A percentile compares a stretch with the other conserved stretches of the same genome.
phyloP scores from a whole-genome alignment of 2,797 vertebrate species.

The Halcyon chelicuti region DNA sequence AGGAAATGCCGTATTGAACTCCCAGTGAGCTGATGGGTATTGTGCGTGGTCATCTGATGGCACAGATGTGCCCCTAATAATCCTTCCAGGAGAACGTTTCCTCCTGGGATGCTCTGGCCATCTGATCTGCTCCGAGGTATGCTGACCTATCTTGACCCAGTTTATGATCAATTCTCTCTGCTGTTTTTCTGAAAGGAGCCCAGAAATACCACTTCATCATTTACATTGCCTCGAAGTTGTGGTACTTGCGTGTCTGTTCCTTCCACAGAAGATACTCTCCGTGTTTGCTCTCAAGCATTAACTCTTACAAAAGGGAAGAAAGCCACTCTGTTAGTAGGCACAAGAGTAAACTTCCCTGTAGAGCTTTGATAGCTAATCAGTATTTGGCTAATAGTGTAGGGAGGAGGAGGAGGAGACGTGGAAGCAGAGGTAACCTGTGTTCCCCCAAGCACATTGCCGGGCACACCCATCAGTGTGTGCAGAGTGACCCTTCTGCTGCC shows the following conservation, averaged over 20 bases:
- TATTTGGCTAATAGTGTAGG: neutral
- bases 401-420: neutral
- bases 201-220: constrained; percentile 37
- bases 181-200: constrained; percentile 21
- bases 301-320: neutral
- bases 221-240: constrained; percentile 36
- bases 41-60: constrained; percentile 58
- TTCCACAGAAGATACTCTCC: neutral
- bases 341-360: neutral
- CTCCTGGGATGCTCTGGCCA: constrained; percentile 64
- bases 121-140: constrained; percentile 69
- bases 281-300: neutral
- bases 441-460: neutral
- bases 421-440: neutral
- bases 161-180: constrained; percentile 65
- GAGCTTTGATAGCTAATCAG: neutral
- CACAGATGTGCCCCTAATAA: constrained; percentile 71
- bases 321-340: neutral
- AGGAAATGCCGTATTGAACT: constrained; percentile 67
- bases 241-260: neutral
- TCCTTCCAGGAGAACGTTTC: constrained; percentile 62
- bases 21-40: constrained; percentile 57
- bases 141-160: constrained; percentile 63
- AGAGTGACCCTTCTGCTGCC: neutral
- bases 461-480: neutral